Evolutionary conservation across 1,140 invertebrate species (phyloP).

Genomic region (Acyrthosiphon pisum): DNA sequence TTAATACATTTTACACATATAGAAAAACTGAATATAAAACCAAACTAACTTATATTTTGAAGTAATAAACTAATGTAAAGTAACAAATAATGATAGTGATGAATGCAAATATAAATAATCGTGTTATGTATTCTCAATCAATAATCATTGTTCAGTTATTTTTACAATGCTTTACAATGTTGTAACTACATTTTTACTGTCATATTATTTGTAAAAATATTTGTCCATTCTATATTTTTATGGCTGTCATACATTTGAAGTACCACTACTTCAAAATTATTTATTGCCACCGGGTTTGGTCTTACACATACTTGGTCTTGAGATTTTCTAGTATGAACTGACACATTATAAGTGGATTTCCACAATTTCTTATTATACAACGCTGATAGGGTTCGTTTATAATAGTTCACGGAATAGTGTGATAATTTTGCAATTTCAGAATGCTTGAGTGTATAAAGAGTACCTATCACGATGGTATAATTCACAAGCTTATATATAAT

Average conservation of each 20-base stretch:
- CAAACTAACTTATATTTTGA: not conserved
- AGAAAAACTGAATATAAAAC: not conserved
- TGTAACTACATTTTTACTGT: no score
- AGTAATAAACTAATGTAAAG: not conserved
- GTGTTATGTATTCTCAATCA: not conserved
- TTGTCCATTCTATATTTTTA: not conserved
- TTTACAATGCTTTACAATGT: not conserved
- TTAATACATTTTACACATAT: not conserved
- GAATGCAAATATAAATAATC: not conserved
- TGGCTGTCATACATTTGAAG: not conserved
- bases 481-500: not conserved
- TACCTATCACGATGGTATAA: not conserved
- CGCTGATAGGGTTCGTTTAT: not conserved
- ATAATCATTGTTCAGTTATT: not conserved
- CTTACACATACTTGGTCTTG: not conserved
- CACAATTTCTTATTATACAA: not conserved
- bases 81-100: not conserved
- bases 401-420: not conserved
- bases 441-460: not conserved
- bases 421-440: not conserved
- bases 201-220: not conserved
- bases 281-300: not conserved
- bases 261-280: not conserved
- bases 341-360: not conserved
- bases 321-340: not conserved